Base-by-base conservation (phyloP, 1,140 invertebrate genomes). In the Hyposmocoma kahamanoa region DNA sequence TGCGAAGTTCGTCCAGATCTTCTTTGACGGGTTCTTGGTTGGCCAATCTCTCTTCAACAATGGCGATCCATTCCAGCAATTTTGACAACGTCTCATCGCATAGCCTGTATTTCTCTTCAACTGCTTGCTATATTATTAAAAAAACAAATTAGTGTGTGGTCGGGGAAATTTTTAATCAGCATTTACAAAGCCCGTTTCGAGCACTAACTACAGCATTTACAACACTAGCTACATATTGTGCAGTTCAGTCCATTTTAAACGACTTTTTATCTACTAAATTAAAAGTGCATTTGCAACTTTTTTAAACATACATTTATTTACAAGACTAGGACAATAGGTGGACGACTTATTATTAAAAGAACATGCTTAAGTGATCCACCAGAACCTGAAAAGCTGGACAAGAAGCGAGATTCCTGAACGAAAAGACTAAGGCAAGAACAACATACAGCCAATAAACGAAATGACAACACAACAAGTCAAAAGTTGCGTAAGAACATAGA, bases 31-130 rank as follows among this genome's bases (percentile, higher is more conserved):
- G 91, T 56, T 96, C 94, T 78, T 97, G 95, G 59, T 92, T 92
- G 45, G 96, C 94, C 51, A 99, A 87, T 71, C 93, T 91, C 53
- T 94, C 92, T 86, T 98, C 96, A 4, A 98, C 87, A 54, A 95
- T 92, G 5, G 90, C 89, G 47, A 98, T 92, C 95, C 96, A 97
- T 81, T 96, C 92, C 43, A 97, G 86, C 30, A 98, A 89, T 77
- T 95, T 95, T 26, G 91, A 91, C 30, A 97, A 86, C 36, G 91
- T 93, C 68, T 96, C 94, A 79, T 94, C 94, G 86, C 92, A 98
- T 65, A 94, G 90, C 82, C 92, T 95, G 89, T 97, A 98, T 76
- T 97, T 96, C 72, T 97, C 96, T 84, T 97, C 94, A 58, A 97
- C 93, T 64, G 95, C 95, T 94, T 96, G 94, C 96, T 97, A 89